A percentile compares a stretch with the other conserved stretches of the same genome.
These are phyloP conservation scores for Mirza zaza DNA, from an alignment of 2,113 vertebrate species.

Conservation along the genomic window DNA sequence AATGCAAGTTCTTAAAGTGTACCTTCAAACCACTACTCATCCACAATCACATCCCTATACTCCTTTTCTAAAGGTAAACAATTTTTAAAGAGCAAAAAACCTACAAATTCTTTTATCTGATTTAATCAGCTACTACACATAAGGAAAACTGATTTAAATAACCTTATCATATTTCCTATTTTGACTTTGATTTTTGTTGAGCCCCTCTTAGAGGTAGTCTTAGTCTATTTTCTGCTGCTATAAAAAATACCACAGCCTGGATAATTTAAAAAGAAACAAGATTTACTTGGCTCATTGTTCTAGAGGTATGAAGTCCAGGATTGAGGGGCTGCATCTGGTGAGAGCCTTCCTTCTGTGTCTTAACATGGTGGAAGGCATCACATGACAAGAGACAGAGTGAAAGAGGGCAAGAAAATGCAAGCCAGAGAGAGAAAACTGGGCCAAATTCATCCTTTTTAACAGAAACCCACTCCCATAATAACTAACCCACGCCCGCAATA, in stretches of 20 bases:
- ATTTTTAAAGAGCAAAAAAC: not conserved
- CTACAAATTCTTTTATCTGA: not conserved
- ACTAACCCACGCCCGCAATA: no score
- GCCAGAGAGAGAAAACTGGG: no score
- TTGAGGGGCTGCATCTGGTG: not conserved
- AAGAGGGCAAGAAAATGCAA: no score
- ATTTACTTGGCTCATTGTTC: not conserved
- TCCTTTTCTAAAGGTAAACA: not conserved
- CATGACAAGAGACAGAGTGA: not conserved
- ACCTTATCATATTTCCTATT: not conserved
- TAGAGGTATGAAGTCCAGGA: not conserved
- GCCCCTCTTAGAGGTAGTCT: not conserved
- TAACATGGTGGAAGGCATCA: not conserved
- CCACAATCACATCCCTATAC: not conserved
- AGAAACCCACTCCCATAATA: no score
- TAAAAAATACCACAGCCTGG: not conserved
- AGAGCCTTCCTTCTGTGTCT: not conserved
- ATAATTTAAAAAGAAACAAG: not conserved
- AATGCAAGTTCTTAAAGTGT: not conserved
- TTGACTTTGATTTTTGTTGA: not conserved
- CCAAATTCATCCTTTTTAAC: no score
- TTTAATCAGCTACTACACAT: not conserved
- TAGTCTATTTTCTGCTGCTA: not conserved
- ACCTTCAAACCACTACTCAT: not conserved
- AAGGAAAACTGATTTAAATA: slow-evolving; percentile 28